phyloP scores from a whole-genome alignment of 2,888 invertebrate genomes.

The Mellilla xanthometata region DNA sequence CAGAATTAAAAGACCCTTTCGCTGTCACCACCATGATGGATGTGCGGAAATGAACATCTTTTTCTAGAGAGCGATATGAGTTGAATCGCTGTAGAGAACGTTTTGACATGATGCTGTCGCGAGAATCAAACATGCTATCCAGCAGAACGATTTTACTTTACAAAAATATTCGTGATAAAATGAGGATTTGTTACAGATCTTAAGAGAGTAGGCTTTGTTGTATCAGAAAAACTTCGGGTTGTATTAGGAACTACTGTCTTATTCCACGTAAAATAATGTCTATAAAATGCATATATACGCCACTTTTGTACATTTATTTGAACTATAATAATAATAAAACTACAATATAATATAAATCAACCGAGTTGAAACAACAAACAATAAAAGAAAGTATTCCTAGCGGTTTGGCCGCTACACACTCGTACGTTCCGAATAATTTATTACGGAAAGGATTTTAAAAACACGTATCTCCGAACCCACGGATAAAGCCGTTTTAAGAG shows the following conservation, averaged over 20 bases:
- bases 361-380: constrained; percentile 29
- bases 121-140: constrained; percentile 1
- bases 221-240: no score
- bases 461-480: constrained; percentile 66
- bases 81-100: constrained; percentile 52
- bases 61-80: constrained; percentile 69
- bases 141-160: constrained; percentile 8
- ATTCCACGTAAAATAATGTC: no score
- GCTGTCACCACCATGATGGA: constrained; percentile 75
- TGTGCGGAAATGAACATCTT: constrained; percentile 80
- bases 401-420: constrained; percentile 54
- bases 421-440: constrained; percentile 68
- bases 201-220: no score
- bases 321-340: not conserved
- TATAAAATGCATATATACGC: no score
- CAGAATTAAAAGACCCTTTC: constrained; percentile 78
- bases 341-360: constrained; percentile 26
- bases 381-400: constrained; percentile 57
- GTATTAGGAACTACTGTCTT: no score
- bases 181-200: no score
- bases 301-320: no score
- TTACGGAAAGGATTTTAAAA: constrained; percentile 75
- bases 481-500: constrained; percentile 72
- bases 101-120: constrained; percentile 19
- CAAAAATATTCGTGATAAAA: no score